phyloP scores from a whole-genome alignment of 1,140 invertebrate species.

The Aphaenogaster floridana region DNA sequence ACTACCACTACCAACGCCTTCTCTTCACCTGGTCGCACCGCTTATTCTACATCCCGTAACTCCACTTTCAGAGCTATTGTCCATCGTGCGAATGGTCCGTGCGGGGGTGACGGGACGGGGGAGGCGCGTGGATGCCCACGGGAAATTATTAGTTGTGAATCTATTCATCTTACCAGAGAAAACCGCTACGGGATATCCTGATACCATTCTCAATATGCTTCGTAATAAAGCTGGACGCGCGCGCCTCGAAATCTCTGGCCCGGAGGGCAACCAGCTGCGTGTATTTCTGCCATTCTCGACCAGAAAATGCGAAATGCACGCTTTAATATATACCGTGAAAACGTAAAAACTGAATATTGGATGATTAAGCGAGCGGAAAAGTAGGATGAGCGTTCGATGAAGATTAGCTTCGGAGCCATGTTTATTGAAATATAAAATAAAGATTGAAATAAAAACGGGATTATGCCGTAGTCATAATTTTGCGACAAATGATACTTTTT shows the following conservation, averaged over 20 bases:
- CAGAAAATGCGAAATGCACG: conserved; percentile 35
- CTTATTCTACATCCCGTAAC: conserved; percentile 60
- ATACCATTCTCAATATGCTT: conserved; percentile 59
- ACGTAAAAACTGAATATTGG: conserved; percentile 32
- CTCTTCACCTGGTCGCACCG: conserved; percentile 38
- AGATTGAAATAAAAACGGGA: conserved; percentile 35
- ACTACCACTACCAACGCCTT: conserved; percentile 9
- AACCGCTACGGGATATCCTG: conserved; percentile 62
- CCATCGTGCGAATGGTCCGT: conserved; percentile 46
- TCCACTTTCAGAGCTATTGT: conserved; percentile 63
- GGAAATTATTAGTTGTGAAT: conserved; percentile 65
- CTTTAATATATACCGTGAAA: conserved; percentile 28
- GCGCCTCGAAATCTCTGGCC: conserved; percentile 38
- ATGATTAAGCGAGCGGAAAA: conserved; percentile 14
- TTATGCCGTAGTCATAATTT: conserved; percentile 8
- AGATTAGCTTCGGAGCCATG: neutral
- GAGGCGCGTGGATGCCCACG: conserved; percentile 38
- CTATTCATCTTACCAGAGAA: conserved; percentile 64
- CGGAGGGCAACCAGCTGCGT: conserved; percentile 23
- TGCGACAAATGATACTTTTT: conserved; percentile 35
- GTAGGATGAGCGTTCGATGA: neutral
- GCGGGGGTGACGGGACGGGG: neutral
- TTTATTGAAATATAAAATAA: conserved; percentile 35
- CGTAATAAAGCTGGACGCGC: conserved; percentile 59
- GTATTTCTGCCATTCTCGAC: conserved; percentile 4